Conservation (phyloP, 2,888 invertebrate species). For the Agonum fuliginosum region DNA sequence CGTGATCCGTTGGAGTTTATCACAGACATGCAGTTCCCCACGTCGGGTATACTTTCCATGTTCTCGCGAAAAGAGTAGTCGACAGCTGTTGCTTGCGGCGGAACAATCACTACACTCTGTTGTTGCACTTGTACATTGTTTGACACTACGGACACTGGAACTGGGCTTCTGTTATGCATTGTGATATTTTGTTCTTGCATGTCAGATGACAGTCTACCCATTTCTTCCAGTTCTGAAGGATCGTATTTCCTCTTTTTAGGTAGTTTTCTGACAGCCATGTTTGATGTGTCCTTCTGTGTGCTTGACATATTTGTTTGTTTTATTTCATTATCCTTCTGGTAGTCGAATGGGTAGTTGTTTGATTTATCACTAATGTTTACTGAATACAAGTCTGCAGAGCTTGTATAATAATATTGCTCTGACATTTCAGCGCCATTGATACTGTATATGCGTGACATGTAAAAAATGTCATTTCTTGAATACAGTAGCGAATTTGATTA, state of each 20-base stretch:
- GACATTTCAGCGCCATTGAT: conserved; percentile 50
- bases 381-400: conserved; percentile 28
- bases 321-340: conserved; percentile 12
- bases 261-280: conserved; percentile 82
- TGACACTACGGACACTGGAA: conserved; percentile 70
- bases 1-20: conserved; percentile 49
- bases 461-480: conserved; percentile 46
- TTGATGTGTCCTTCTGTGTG: conserved; percentile 63
- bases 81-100: conserved; percentile 69
- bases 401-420: conserved; percentile 36
- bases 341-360: neutral
- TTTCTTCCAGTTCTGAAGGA: conserved; percentile 85
- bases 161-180: conserved; percentile 58
- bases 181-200: conserved; percentile 64
- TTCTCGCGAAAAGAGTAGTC: conserved; percentile 54
- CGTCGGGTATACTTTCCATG: conserved; percentile 28
- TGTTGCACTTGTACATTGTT: conserved; percentile 67
- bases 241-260: conserved; percentile 96
- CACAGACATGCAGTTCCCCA: conserved; percentile 51
- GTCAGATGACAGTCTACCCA: conserved; percentile 71
- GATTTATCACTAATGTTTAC: conserved; percentile 24
- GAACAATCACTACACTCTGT: conserved; percentile 71
- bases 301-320: conserved; percentile 47
- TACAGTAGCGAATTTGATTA: conserved; percentile 5
- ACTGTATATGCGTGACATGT: conserved; percentile 35